These are phyloP conservation scores for Harpagoxenus sublaevis DNA, from an alignment of 2,888 invertebrate genomes.

Conservation along the genomic window DNA sequence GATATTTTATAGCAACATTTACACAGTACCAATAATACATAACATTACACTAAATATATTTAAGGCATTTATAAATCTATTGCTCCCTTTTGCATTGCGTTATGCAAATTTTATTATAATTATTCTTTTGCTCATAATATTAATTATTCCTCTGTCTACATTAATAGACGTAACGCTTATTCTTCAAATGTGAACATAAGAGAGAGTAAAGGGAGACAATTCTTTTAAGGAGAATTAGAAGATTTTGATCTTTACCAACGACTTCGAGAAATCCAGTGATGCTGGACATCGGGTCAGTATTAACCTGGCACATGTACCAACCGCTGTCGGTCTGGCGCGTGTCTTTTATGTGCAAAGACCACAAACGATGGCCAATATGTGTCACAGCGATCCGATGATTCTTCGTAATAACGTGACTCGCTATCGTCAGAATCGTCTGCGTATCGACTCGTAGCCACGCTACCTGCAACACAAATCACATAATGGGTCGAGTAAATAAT, in stretches of 20 bases:
- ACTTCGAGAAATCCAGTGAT: slow-evolving; percentile 87
- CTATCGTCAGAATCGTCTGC: slow-evolving; percentile 87
- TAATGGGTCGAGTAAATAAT: neutral
- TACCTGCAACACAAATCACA: slow-evolving; percentile 82
- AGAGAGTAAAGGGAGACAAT: neutral
- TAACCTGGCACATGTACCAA: slow-evolving; percentile 86
- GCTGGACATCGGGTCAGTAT: slow-evolving; percentile 87
- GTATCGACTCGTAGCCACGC: slow-evolving; percentile 87
- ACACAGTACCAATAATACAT: neutral
- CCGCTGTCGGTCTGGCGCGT: slow-evolving; percentile 87
- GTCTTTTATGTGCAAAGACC: slow-evolving; percentile 87
- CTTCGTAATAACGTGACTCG: slow-evolving; percentile 87
- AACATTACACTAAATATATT: neutral
- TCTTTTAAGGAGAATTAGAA: slow-evolving; percentile 2
- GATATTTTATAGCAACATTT: neutral
- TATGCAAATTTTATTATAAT: slow-evolving; percentile 16
- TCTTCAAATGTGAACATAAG: neutral
- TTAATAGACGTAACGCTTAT: neutral
- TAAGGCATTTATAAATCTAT: neutral
- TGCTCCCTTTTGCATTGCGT: neutral
- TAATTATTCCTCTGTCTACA: neutral
- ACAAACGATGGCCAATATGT: slow-evolving; percentile 86
- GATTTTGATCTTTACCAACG: slow-evolving; percentile 84
- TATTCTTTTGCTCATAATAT: neutral
- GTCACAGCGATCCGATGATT: slow-evolving; percentile 87